These are phyloP conservation scores for Synchiropus splendidus DNA, from an alignment of 2,113 vertebrate species.

Conservation along the genomic window DNA sequence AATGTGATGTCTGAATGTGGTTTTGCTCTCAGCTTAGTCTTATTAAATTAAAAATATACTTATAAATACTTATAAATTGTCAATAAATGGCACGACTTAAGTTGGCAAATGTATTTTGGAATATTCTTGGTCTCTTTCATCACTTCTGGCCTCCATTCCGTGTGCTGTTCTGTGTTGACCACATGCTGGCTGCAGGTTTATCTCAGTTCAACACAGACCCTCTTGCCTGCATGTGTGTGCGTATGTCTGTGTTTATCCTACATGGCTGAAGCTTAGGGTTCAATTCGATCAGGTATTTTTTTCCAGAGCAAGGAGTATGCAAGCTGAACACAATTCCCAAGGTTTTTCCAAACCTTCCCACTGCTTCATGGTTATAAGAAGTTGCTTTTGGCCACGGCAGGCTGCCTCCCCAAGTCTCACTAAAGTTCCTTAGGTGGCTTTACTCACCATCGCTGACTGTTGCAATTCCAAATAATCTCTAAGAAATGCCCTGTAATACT, in stretches of 20 bases:
- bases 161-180: slow-evolving; percentile 19
- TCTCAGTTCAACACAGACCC: too few relatives aligned
- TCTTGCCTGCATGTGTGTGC: slow-evolving; percentile 8
- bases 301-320: slow-evolving; percentile 11
- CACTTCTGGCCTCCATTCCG: slow-evolving; percentile 12
- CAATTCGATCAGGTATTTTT: slow-evolving; percentile 25
- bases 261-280: slow-evolving; percentile 16
- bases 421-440: slow-evolving; percentile 44
- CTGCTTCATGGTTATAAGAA: slow-evolving; percentile 5
- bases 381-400: slow-evolving; percentile 19
- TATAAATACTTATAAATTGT: too few relatives aligned
- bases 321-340: slow-evolving; percentile 15
- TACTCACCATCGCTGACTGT: slow-evolving; percentile 44
- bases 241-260: slow-evolving; percentile 2
- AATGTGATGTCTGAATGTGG: too few relatives aligned
- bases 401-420: slow-evolving; percentile 20
- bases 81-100: too few relatives aligned
- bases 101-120: too few relatives aligned
- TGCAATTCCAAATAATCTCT: slow-evolving; percentile 50
- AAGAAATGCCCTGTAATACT: slow-evolving; percentile 46
- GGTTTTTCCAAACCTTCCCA: slow-evolving; percentile 7
- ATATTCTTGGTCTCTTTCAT: slow-evolving; percentile 1
- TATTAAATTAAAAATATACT: too few relatives aligned
- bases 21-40: too few relatives aligned
- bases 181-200: slow-evolving; percentile 44